A percentile compares a stretch with the other conserved stretches of the same genome.
These are phyloP conservation scores for Pammene fasciana DNA, from an alignment of 2,888 invertebrate genomes.

Conservation along the genomic window DNA sequence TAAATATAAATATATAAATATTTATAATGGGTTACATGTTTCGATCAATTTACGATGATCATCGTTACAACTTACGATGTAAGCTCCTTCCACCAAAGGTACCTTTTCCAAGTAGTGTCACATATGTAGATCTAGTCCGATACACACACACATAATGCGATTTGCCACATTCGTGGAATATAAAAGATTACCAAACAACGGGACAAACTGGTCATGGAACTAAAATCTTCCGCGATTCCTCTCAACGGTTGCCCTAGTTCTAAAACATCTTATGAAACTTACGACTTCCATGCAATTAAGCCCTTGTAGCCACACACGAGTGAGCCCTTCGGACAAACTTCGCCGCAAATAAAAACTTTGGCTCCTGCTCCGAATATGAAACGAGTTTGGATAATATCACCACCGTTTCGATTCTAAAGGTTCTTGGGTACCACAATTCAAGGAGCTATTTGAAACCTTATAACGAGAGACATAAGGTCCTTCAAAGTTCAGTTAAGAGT, in stretches of 20 bases:
- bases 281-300: neutral
- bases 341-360: slow-evolving; percentile 27
- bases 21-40: too few relatives aligned
- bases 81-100: too few relatives aligned
- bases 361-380: slow-evolving; percentile 28
- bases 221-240: slow-evolving; percentile 17
- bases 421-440: neutral
- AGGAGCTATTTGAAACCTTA: neutral
- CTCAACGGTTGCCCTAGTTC: neutral
- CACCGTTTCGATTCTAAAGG: slow-evolving; percentile 10
- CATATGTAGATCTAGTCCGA: too few relatives aligned
- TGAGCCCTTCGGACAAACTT: slow-evolving; percentile 18
- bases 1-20: too few relatives aligned
- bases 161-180: neutral
- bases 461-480: neutral
- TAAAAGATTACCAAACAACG: slow-evolving; percentile 17
- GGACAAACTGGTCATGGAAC: slow-evolving; percentile 21
- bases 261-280: neutral
- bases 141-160: too few relatives aligned
- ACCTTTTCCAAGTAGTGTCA: too few relatives aligned
- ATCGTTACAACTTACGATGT: too few relatives aligned
- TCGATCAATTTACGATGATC: too few relatives aligned
- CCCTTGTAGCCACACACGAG: neutral
- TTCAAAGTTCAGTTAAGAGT: neutral
- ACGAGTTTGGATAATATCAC: slow-evolving; percentile 25